phyloP scores from a whole-genome alignment of 2,797 vertebrate genomes.

The Tragopan temminckii region DNA sequence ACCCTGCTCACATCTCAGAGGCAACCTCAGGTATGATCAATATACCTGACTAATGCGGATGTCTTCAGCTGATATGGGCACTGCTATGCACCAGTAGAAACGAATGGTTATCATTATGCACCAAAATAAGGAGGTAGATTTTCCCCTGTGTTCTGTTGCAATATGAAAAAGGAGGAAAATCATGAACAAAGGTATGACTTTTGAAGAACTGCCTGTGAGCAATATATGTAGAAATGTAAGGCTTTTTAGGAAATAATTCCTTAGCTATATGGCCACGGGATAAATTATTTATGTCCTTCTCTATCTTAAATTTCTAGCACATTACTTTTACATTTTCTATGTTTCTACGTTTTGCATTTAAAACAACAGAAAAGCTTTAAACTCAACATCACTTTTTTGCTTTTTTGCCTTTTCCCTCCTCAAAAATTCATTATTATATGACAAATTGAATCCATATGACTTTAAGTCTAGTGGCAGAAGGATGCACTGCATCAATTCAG shows the following conservation, averaged over 20 bases:
- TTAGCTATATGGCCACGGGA: not conserved
- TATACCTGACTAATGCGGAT: not conserved
- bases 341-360: not conserved
- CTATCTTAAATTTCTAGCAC: not conserved
- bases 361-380: not conserved
- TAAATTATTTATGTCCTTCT: not conserved
- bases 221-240: not conserved
- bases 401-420: not conserved
- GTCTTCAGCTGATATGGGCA: not conserved
- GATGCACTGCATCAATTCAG: constrained; percentile 32
- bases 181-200: not conserved
- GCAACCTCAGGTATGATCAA: not conserved
- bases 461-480: constrained; percentile 33
- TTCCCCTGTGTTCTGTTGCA: not conserved
- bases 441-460: constrained; percentile 1
- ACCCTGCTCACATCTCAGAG: fast-evolving
- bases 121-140: not conserved
- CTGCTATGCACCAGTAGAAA: not conserved
- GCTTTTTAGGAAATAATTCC: not conserved
- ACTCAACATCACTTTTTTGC: too few species aligned
- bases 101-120: not conserved
- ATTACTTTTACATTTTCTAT: not conserved
- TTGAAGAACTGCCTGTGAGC: not conserved
- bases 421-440: constrained; percentile 36
- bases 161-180: not conserved